Percentiles rank a stretch among this genome's conserved stretches.
These are phyloP conservation scores for Drosophila auraria DNA, from an alignment of 1,140 invertebrate genomes.

Conservation along the genomic window DNA sequence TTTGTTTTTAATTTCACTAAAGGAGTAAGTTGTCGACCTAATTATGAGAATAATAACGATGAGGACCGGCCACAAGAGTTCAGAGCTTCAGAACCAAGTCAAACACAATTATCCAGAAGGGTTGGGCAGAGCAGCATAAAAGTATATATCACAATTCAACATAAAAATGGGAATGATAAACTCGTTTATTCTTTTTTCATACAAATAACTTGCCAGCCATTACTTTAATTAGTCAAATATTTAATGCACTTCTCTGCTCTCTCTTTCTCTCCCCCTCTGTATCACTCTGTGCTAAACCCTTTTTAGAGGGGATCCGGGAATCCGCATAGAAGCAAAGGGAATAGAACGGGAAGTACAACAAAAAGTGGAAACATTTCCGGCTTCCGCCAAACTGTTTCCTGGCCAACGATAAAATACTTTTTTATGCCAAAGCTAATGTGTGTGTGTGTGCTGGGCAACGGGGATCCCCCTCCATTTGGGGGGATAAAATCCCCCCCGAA, in stretches of 20 bases:
- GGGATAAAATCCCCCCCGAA: constrained; percentile 30
- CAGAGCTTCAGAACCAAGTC: constrained; percentile 10
- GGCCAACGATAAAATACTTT: constrained; percentile 83
- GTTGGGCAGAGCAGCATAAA: constrained; percentile 8
- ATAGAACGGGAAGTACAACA: constrained; percentile 46
- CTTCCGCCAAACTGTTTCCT: constrained; percentile 82
- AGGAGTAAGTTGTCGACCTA: constrained; percentile 37
- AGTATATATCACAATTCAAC: constrained; percentile 8
- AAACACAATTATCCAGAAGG: constrained; percentile 34
- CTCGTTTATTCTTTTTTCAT: constrained; percentile 24
- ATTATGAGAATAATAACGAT: constrained; percentile 24
- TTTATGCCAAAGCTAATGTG: constrained; percentile 77
- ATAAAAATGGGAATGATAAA: constrained; percentile 35
- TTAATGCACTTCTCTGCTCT: constrained; percentile 62
- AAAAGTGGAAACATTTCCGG: constrained; percentile 79
- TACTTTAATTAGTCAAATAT: constrained; percentile 83
- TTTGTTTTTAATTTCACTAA: constrained; percentile 8
- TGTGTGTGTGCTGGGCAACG: constrained; percentile 9
- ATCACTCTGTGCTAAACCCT: constrained; percentile 25
- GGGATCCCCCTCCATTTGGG: constrained; percentile 14
- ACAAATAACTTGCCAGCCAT: constrained; percentile 72
- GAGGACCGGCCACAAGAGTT: constrained; percentile 16
- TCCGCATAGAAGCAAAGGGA: constrained; percentile 13
- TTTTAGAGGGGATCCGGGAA: constrained; percentile 30
- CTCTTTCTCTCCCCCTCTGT: background rate